Evolutionary conservation across 2,113 vertebrate species (phyloP).

Genomic region (Siniperca knerii): DNA sequence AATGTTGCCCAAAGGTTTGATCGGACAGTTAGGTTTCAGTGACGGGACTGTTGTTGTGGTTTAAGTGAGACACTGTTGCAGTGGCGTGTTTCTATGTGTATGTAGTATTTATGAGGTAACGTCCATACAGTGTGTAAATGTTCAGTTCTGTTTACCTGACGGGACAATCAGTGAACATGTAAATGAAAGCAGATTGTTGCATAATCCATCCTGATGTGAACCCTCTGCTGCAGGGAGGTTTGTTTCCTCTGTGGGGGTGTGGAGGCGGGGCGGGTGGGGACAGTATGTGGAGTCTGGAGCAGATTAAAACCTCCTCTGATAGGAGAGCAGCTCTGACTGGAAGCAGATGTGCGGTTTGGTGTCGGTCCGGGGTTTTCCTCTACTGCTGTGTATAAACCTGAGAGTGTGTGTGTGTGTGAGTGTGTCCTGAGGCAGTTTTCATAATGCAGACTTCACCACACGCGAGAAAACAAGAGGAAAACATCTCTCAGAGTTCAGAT

Average conservation of each 20-base stretch:
- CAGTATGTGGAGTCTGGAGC: conserved; percentile 20
- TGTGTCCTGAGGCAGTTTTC: not conserved
- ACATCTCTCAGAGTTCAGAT: not conserved
- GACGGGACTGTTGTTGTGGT: no score
- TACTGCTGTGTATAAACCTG: not conserved
- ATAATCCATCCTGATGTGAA: conserved; percentile 44
- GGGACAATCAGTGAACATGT: not conserved
- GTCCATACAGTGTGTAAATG: no score
- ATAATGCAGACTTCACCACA: no score
- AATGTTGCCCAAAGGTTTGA: no score
- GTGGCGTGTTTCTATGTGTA: no score
- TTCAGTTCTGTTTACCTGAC: not conserved
- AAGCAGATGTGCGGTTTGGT: conserved; percentile 48
- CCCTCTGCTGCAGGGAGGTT: conserved; percentile 11
- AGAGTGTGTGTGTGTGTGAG: not conserved
- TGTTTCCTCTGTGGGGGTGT: conserved; percentile 30
- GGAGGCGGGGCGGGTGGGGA: conserved; percentile 25
- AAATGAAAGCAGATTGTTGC: not conserved
- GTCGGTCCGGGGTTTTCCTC: conserved; percentile 33
- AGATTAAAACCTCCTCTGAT: conserved; percentile 29
- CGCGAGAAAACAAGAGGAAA: not conserved
- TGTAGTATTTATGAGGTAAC: no score
- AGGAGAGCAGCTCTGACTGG: conserved; percentile 36
- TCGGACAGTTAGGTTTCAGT: no score
- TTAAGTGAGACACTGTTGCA: no score